Conservation (phyloP, 1,140 invertebrate species). For the Plodia interpunctella region DNA sequence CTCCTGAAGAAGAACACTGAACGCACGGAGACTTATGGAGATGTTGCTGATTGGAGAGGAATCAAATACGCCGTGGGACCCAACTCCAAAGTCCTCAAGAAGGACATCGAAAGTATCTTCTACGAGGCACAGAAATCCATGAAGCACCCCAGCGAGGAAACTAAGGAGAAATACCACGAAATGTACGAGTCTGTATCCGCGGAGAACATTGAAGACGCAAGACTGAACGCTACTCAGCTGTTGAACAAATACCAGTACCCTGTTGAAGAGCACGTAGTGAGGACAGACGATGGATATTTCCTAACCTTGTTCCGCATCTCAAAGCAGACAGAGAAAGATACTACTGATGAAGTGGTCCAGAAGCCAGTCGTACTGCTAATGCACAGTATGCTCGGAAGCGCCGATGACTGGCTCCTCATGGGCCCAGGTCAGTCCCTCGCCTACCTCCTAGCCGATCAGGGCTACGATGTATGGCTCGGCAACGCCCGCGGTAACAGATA, state of each 20-base stretch:
- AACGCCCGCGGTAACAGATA: slow-evolving; percentile 86
- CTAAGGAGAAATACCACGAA: slow-evolving; percentile 42
- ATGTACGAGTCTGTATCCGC: slow-evolving; percentile 26
- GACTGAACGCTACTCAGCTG: slow-evolving; percentile 49
- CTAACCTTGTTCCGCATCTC: slow-evolving; percentile 78
- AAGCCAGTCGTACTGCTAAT: slow-evolving; percentile 78
- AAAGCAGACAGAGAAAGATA: slow-evolving; percentile 38
- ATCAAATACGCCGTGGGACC: slow-evolving; percentile 39
- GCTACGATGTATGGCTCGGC: slow-evolving; percentile 87
- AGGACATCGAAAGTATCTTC: slow-evolving; percentile 49
- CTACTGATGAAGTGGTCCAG: slow-evolving; percentile 17
- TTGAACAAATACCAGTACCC: slow-evolving; percentile 75
- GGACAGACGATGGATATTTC: slow-evolving; percentile 80
- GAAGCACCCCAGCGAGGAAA: slow-evolving; percentile 43
- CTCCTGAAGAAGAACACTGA: not conserved
- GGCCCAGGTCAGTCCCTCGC: slow-evolving; percentile 76
- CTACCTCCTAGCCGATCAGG: slow-evolving; percentile 72
- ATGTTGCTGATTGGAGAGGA: slow-evolving; percentile 36
- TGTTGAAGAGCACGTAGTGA: slow-evolving; percentile 77
- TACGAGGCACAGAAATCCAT: slow-evolving; percentile 45
- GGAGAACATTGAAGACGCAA: slow-evolving; percentile 30
- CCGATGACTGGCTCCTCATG: slow-evolving; percentile 80
- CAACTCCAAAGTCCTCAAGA: slow-evolving; percentile 25
- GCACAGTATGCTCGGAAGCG: slow-evolving; percentile 81
- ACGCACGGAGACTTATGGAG: slow-evolving; percentile 28